Percentiles rank a stretch among this genome's conserved stretches.
Conservation (phyloP, 2,113 vertebrate genomes). For the Toxotes jaculatrix region DNA sequence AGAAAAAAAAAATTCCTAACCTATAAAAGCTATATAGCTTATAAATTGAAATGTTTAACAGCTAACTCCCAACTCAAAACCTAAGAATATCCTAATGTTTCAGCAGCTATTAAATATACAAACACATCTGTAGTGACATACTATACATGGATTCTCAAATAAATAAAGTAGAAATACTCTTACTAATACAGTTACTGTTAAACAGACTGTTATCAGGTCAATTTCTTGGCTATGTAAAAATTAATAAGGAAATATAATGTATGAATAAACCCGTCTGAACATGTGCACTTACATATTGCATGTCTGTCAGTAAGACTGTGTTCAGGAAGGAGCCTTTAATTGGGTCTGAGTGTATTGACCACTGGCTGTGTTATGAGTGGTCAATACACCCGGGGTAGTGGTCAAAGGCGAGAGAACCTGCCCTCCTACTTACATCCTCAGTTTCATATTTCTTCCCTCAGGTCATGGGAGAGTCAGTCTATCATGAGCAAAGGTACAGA, state of each 20-base stretch:
- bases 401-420: slow-evolving; percentile 58
- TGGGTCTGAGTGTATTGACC: slow-evolving; percentile 77
- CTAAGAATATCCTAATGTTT: no score
- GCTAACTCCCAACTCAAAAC: no score
- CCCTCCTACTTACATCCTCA: slow-evolving; percentile 24
- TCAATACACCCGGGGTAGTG: slow-evolving; percentile 56
- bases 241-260: not conserved
- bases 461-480: slow-evolving; percentile 28
- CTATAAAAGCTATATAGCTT: no score
- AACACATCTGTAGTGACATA: no score
- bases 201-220: not conserved
- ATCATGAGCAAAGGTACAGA: slow-evolving; percentile 19
- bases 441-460: slow-evolving; percentile 39
- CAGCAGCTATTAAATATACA: no score
- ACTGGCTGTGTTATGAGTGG: slow-evolving; percentile 35
- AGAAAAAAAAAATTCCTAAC: no score
- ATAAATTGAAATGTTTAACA: no score
- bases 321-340: slow-evolving; percentile 70
- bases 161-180: not conserved
- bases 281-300: not conserved
- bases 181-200: not conserved
- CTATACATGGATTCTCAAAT: not conserved
- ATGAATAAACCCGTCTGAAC: not conserved
- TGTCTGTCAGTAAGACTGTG: slow-evolving; percentile 31
- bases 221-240: not conserved